Evolutionary conservation across 2,113 vertebrate species (phyloP).

Genomic region (Neolamprologus longior): DNA sequence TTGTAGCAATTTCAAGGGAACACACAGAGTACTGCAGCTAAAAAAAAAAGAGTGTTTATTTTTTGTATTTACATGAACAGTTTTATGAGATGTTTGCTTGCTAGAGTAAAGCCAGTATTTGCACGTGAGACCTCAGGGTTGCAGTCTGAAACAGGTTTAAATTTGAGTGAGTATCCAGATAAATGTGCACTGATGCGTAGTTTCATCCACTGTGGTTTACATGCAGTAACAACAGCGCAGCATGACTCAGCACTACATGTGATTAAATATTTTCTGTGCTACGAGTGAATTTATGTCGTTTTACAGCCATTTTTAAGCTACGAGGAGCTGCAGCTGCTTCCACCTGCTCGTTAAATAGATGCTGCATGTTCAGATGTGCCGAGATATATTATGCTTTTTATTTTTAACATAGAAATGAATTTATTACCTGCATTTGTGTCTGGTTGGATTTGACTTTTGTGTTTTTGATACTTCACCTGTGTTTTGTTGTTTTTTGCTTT

Average conservation of each 20-base stretch:
- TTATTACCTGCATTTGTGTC: neutral
- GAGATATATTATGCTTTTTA: neutral
- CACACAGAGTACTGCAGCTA: neutral
- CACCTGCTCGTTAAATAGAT: neutral
- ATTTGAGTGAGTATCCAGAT: neutral
- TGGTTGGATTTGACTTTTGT: neutral
- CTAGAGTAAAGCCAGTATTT: neutral
- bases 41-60: neutral
- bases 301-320: neutral
- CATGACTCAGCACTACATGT: neutral
- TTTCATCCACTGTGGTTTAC: neutral
- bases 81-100: neutral
- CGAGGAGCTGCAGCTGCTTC: neutral
- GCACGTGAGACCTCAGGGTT: neutral
- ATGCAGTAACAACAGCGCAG: neutral
- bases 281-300: neutral
- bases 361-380: neutral
- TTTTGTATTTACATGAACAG: neutral
- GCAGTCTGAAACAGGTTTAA: neutral
- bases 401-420: neutral
- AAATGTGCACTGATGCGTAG: neutral
- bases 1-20: neutral
- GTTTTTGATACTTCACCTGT: neutral
- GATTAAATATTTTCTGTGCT: neutral
- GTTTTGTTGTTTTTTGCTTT: constrained; percentile 12